Evolutionary conservation across 2,113 vertebrate species (phyloP).

Genomic region (Pandion haliaetus): DNA sequence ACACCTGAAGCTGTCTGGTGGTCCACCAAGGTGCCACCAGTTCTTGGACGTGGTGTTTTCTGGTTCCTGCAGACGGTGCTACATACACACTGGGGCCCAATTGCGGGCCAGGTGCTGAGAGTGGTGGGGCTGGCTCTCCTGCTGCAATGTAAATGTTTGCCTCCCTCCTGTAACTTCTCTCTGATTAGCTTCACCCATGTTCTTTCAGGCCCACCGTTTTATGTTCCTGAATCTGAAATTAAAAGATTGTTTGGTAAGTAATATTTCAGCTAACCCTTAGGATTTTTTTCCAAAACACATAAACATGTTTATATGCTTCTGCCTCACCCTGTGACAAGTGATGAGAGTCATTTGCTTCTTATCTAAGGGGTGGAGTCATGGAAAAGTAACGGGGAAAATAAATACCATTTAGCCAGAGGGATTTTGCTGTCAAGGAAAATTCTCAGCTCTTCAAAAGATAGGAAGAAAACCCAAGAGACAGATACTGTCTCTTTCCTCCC

Average conservation of each 20-base stretch:
- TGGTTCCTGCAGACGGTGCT: not conserved
- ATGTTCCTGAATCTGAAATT: slow-evolving; percentile 67
- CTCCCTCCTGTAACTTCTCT: not conserved
- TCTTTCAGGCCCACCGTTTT: slow-evolving; percentile 75
- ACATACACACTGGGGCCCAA: not conserved
- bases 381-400: not conserved
- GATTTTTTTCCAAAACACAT: not conserved
- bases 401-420: not conserved
- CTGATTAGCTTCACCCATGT: not conserved
- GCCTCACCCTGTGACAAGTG: not conserved
- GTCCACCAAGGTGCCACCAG: fast-evolving
- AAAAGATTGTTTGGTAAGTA: slow-evolving; percentile 74
- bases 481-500: not conserved
- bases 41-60: not conserved
- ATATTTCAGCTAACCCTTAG: not conserved
- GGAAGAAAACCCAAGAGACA: not conserved
- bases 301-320: not conserved
- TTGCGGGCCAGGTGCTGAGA: not conserved
- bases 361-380: not conserved
- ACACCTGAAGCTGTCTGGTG: not conserved
- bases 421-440: not conserved
- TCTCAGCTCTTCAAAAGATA: not conserved
- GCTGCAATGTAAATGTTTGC: not conserved
- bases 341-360: not conserved
- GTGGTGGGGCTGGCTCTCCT: not conserved